Base-by-base conservation (phyloP, 2,888 invertebrate genomes). In the Morpho deidamia region DNA sequence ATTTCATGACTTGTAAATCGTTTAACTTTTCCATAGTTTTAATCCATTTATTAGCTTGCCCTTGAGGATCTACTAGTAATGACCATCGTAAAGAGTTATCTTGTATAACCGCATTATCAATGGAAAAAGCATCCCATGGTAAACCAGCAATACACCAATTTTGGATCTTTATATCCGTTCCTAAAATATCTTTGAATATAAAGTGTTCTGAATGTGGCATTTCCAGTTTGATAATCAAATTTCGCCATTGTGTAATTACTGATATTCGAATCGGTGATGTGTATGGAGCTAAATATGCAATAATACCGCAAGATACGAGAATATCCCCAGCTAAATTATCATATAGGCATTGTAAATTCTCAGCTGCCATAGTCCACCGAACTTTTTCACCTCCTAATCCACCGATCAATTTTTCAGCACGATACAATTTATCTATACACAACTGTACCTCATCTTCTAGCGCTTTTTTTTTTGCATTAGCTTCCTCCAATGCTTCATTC, bases 321-420 rank as follows among this genome's bases (percentile, higher is more conserved):
- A 97, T 95, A 81, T 98, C 97, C 0, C 98, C 98, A 0, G 96
- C 95, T 57, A 98, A 87, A 72, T 95, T 94, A 75, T 97, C 95
- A 72, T 93, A 96, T 47, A 94, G 90, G 1, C 81, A 77, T 76
- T 96, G 95, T 41, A 97, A 89, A 66, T 92, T 92, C 66, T 92
- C 92, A 5, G 97, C 96, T 11, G 95, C 95, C 45, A 86, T 77
- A 7, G 93, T 94, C 98, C 97, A 98, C 53, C 97, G 91, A 4
- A 92, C 91, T 80, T 95, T 96, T 83, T 98, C 97, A 3, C 96
- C 96, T 5, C 97, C 97, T 49, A 97, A 84, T 0, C 97, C 96
- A 53, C 93, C 94, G 59, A 98, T 96, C 33, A 98, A 86, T 68
- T 97, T 96, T 86, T 97, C 95, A 10, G 98, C 97, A 56, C 97